phyloP scores from a whole-genome alignment of 1,140 invertebrate genomes.

The Venustaconcha ellipsiformis region DNA sequence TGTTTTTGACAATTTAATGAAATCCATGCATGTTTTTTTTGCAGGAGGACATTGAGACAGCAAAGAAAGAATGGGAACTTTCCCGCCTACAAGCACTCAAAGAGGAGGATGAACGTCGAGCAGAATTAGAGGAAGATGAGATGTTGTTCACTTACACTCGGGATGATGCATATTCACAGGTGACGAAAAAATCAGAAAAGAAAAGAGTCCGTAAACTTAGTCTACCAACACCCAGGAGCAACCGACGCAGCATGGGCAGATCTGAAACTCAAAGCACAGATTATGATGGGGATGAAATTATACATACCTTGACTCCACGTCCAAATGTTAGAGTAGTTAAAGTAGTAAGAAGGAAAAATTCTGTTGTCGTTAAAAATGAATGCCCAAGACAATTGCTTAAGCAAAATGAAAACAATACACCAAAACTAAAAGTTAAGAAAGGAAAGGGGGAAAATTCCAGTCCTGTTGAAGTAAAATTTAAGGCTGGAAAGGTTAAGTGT shows the following conservation, averaged over 20 bases:
- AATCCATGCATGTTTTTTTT: neutral
- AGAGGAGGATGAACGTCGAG: slow-evolving; percentile 71
- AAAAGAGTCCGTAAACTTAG: slow-evolving; percentile 7
- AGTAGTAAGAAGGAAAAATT: no score
- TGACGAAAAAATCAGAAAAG: slow-evolving; percentile 42
- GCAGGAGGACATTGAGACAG: slow-evolving; percentile 74
- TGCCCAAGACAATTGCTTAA: no score
- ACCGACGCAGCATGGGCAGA: slow-evolving; percentile 16
- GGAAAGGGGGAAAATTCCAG: no score
- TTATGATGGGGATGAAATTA: no score
- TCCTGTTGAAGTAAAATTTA: no score
- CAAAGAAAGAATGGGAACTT: slow-evolving; percentile 94
- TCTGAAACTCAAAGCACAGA: neutral
- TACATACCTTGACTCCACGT: no score
- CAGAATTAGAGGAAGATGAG: slow-evolving; percentile 79
- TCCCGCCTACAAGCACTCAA: slow-evolving; percentile 79
- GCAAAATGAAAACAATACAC: no score
- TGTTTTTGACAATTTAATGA: slow-evolving; percentile 1
- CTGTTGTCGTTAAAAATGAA: no score
- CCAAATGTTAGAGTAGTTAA: no score
- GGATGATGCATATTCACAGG: slow-evolving; percentile 63
- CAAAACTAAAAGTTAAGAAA: no score
- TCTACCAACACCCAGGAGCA: slow-evolving; percentile 1
- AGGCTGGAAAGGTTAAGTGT: no score
- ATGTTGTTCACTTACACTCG: slow-evolving; percentile 68